Base-by-base conservation (phyloP, 2,113 vertebrate genomes). In the Sarotherodon lohbergeri region DNA sequence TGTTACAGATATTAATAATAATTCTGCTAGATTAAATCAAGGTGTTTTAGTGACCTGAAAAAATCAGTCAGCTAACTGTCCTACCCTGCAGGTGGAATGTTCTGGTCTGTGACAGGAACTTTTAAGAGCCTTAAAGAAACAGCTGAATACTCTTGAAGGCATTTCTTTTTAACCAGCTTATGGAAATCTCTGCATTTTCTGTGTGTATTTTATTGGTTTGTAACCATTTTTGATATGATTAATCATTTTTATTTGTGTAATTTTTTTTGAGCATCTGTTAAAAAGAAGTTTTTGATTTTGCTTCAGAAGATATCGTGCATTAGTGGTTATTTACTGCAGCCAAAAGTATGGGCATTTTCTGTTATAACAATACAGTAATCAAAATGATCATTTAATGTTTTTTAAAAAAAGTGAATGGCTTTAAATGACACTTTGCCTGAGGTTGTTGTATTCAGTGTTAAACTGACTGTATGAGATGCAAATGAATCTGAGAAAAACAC, bases 41-140 rank as follows among this genome's bases (percentile, higher is more conserved):
- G 1, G 14, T 8, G 32, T 81, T 91, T 83, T 41, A 39, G 61
- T 78, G 22, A 76, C 82, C 22, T 3, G 17, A 17, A 48, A 27
- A 34, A 22, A 41, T 22, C 84, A 13, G 29, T 46, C 43, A n/a
- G 71, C 32, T 56, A 73, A 17, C 52, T 87, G 88, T 86, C 39
- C 76, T 46, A 11, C 55, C 82, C 84, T 54, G 36, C 81, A 88
- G 90, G 66, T 76, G 83, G 56, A 73, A 66, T 24, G 19, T 86
- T 91, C 22, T 61, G 5, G 27, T 89, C 68, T 90, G 46, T 87
- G 85, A 84, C 54, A 39, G 9, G 76, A 29, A 46, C 55, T 41
- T 81, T 81, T 32, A 85, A 90, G 81, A 19, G 39, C 52, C 81
- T 91, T 89, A 29, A 88, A 86, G 84, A 63, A 39, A 76, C n/a